Percentiles rank a stretch among this genome's conserved stretches.
Evolutionary conservation across 2,888 invertebrate species (phyloP).

Genomic region (Drosophila conformis): DNA sequence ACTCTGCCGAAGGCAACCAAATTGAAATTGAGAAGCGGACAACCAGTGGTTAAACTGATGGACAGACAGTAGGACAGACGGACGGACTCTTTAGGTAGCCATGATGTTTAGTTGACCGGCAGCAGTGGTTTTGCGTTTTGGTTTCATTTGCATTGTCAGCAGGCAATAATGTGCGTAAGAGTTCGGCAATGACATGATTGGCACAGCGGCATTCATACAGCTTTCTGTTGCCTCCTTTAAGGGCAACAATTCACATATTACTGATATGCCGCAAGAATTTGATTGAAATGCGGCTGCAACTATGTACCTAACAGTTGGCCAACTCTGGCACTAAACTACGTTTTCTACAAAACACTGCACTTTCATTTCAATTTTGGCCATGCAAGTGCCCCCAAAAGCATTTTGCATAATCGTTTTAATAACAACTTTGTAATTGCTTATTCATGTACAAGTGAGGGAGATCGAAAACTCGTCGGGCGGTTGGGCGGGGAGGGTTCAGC

Average conservation of each 20-base stretch:
- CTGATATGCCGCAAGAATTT: constrained; percentile 8
- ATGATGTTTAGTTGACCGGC: constrained; percentile 37
- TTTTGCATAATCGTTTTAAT: constrained; percentile 79
- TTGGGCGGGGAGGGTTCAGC: not conserved
- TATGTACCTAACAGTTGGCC: constrained; percentile 11
- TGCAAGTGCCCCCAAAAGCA: constrained; percentile 47
- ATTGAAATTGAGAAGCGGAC: constrained; percentile 55
- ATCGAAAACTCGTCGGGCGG: constrained; percentile 35
- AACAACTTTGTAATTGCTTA: constrained; percentile 82
- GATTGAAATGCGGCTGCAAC: constrained; percentile 38
- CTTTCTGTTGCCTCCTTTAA: not conserved
- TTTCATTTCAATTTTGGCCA: constrained; percentile 57
- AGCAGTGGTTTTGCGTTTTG: constrained; percentile 26
- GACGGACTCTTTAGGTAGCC: constrained; percentile 3
- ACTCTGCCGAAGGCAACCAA: constrained; percentile 37
- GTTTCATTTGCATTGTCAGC: constrained; percentile 31
- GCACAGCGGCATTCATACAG: not conserved
- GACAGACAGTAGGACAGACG: not conserved
- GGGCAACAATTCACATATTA: constrained; percentile 8
- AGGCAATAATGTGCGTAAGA: not conserved
- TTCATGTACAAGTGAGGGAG: constrained; percentile 68
- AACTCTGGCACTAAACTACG: constrained; percentile 9
- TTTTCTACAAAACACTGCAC: constrained; percentile 44
- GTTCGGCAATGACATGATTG: constrained; percentile 8
- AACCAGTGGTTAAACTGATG: constrained; percentile 18